A percentile compares a stretch with the other conserved stretches of the same genome.
phyloP scores from a whole-genome alignment of 2,888 invertebrate species.

The Rhyacophila evoluta region DNA sequence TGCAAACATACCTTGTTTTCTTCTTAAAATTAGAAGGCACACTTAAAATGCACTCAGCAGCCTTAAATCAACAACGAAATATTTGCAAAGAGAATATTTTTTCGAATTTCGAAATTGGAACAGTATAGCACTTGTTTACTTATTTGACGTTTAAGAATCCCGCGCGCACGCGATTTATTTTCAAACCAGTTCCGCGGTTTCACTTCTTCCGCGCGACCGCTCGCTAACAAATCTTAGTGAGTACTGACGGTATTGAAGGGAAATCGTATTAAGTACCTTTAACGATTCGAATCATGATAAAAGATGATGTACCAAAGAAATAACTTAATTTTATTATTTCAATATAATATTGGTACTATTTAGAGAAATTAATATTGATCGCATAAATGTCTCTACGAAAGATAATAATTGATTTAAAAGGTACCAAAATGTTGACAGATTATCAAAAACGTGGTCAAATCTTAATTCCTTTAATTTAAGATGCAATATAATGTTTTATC shows the following conservation, averaged over 20 bases:
- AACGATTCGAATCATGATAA: neutral
- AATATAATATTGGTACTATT: too few relatives aligned
- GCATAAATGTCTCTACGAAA: too few relatives aligned
- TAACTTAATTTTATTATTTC: too few relatives aligned
- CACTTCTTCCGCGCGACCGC: neutral
- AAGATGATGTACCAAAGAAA: neutral
- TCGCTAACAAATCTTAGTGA: conserved; percentile 1
- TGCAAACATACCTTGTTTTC: neutral
- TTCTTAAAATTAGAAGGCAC: neutral
- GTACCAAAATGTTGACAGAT: too few relatives aligned
- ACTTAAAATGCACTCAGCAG: neutral
- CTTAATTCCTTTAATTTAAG: too few relatives aligned
- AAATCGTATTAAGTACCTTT: conserved; percentile 8
- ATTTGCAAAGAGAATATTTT: neutral
- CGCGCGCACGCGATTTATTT: conserved; percentile 6
- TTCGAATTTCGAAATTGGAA: neutral
- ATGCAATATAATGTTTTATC: too few relatives aligned
- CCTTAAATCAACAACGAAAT: neutral
- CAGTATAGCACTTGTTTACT: conserved; percentile 10
- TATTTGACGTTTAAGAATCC: conserved; percentile 2
- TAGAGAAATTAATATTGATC: too few relatives aligned
- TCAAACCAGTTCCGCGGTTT: neutral
- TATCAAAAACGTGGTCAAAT: too few relatives aligned
- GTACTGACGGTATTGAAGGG: conserved; percentile 7
- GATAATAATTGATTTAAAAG: too few relatives aligned